A percentile compares a stretch with the other conserved stretches of the same genome.
phyloP scores from a whole-genome alignment of 2,797 vertebrate species.

The Columba guinea region DNA sequence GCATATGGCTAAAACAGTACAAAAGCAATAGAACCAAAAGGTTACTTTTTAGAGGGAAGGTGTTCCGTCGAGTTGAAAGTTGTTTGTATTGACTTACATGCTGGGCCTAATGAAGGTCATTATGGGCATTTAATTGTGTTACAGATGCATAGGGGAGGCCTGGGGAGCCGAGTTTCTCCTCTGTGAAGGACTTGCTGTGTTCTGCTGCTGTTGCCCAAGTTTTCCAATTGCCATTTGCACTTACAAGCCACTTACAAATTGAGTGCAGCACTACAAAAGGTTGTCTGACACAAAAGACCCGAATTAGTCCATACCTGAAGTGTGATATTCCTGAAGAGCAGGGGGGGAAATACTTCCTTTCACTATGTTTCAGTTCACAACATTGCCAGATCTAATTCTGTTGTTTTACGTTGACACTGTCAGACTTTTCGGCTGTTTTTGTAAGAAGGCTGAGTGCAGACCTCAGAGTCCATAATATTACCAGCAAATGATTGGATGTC shows the following conservation, averaged over 20 bases:
- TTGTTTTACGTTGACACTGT: not conserved
- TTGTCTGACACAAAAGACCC: not conserved
- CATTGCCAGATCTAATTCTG: not conserved
- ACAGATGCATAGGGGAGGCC: not conserved
- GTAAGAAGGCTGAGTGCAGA: not conserved
- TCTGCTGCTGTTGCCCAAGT: not conserved
- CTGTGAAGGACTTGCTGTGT: not conserved
- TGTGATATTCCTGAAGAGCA: not conserved
- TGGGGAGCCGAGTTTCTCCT: not conserved
- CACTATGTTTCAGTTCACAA: not conserved
- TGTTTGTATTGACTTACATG: constrained; percentile 22
- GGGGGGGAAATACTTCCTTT: not conserved
- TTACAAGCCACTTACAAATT: not conserved
- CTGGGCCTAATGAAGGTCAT: constrained; percentile 16
- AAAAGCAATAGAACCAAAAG: constrained; percentile 3
- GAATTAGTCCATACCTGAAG: not conserved
- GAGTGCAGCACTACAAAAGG: not conserved
- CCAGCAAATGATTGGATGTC: not conserved
- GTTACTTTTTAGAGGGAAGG: constrained; percentile 1
- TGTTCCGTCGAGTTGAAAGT: not conserved
- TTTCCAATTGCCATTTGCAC: not conserved
- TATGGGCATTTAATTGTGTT: constrained; percentile 2
- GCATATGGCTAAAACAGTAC: constrained; percentile 15
- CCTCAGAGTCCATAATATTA: not conserved
- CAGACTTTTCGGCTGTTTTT: not conserved